Evolutionary conservation across 30 jellyfish, hydroid and myxozoan genomes (phyloP).

Genomic region (Cassiopea andromeda): DNA sequence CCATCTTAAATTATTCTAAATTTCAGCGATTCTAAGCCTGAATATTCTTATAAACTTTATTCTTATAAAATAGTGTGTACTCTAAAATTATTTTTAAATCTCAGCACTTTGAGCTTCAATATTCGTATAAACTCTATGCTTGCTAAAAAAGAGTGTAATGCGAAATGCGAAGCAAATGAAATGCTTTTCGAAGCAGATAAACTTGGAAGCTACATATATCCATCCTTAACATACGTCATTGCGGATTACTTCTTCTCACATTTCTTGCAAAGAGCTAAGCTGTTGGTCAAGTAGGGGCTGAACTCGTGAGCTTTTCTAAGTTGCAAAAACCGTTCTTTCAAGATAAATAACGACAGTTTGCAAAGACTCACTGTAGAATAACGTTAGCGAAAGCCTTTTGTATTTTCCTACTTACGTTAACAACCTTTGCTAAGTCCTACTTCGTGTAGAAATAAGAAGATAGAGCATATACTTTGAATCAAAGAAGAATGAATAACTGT

Average conservation of each 20-base stretch:
- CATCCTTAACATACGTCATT: neutral
- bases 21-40: no score
- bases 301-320: neutral
- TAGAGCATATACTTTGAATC: neutral
- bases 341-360: neutral
- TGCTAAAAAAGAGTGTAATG: no score
- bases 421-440: neutral
- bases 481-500: conserved; percentile 22
- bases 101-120: no score
- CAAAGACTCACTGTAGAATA: neutral
- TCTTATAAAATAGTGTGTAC: no score
- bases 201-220: neutral
- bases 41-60: no score
- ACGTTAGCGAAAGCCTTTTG: conserved; percentile 9
- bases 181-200: neutral
- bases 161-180: neutral
- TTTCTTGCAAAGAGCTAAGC: neutral
- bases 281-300: neutral
- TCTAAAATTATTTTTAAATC: no score
- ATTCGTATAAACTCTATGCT: no score
- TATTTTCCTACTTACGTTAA: neutral
- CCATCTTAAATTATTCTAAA: no score
- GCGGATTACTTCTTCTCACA: neutral
- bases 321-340: neutral
- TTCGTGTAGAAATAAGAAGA: neutral